phyloP scores from a whole-genome alignment of 2,113 vertebrate genomes.

The Nothoprocta perdicaria region DNA sequence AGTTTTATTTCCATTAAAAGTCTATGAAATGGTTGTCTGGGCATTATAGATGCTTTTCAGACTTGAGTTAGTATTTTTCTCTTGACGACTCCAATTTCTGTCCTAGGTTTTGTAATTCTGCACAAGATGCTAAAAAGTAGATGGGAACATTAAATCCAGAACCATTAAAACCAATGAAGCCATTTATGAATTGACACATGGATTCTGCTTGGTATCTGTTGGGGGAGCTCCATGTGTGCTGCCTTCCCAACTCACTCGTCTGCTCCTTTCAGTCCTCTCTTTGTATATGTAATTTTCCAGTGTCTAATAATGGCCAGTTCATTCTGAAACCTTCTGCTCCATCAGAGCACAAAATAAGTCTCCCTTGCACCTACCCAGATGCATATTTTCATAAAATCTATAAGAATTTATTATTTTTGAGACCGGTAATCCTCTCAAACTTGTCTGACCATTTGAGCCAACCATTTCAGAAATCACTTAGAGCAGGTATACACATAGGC shows the following conservation, averaged over 20 bases:
- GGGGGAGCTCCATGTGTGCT: not conserved
- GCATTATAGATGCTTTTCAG: not conserved
- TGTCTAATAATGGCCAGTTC: accelerated
- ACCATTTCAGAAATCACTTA: not conserved
- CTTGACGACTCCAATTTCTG: not conserved
- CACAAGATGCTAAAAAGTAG: not conserved
- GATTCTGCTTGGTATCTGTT: not conserved
- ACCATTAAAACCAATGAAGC: not conserved
- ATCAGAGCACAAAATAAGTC: not conserved
- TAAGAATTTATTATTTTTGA: not conserved
- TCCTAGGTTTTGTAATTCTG: not conserved
- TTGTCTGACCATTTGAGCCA: not conserved
- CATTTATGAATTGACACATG: not conserved
- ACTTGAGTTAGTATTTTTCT: not conserved
- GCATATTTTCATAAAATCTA: not conserved
- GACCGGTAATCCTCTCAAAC: not conserved
- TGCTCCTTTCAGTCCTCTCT: not conserved
- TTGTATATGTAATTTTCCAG: not conserved
- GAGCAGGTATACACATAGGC: not conserved
- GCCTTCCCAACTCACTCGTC: not conserved
- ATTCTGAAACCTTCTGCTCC: not conserved
- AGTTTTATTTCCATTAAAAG: not conserved
- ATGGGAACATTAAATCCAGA: not conserved
- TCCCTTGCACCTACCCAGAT: not conserved
- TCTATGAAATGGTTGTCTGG: not conserved